phyloP scores from a whole-genome alignment of 2,888 invertebrate species.

The Volucella inanis region DNA sequence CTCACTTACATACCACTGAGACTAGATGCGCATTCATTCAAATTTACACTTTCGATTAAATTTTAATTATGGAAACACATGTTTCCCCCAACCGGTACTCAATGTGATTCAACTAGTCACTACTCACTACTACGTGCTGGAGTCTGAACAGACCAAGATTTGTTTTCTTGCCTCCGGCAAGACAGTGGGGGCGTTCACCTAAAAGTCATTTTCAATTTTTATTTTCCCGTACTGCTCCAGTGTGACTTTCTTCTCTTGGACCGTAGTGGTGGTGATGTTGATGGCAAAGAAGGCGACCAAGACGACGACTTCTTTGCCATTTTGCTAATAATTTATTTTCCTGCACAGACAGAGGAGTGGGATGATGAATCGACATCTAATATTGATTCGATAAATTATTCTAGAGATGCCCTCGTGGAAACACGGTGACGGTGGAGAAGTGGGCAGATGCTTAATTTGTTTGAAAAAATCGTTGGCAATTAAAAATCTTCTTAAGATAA shows the following conservation, averaged over 20 bases:
- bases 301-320: conserved; percentile 51
- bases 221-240: conserved; percentile 22
- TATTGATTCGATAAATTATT: conserved; percentile 81
- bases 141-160: conserved; percentile 26
- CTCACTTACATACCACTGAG: conserved; percentile 12
- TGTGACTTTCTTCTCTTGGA: conserved; percentile 54
- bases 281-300: conserved; percentile 37
- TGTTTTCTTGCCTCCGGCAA: conserved; percentile 52
- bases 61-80: conserved; percentile 72
- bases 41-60: conserved; percentile 71
- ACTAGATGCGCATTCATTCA: conserved; percentile 54
- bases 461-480: conserved; percentile 72
- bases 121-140: conserved; percentile 28
- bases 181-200: conserved; percentile 62
- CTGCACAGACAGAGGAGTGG: conserved; percentile 63
- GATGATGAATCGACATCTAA: conserved; percentile 82
- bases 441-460: conserved; percentile 74
- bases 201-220: conserved; percentile 46
- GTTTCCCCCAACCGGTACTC: conserved; percentile 11
- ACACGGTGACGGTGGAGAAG: conserved; percentile 40
- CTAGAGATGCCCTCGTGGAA: conserved; percentile 67
- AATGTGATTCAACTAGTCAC: conserved; percentile 33
- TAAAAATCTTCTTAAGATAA: conserved; percentile 51
- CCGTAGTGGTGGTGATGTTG: conserved; percentile 29
- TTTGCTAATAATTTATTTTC: conserved; percentile 68